Percentiles rank a stretch among this genome's conserved stretches.
Conservation (phyloP, 2,113 vertebrate species). For the Picathartes gymnocephalus region DNA sequence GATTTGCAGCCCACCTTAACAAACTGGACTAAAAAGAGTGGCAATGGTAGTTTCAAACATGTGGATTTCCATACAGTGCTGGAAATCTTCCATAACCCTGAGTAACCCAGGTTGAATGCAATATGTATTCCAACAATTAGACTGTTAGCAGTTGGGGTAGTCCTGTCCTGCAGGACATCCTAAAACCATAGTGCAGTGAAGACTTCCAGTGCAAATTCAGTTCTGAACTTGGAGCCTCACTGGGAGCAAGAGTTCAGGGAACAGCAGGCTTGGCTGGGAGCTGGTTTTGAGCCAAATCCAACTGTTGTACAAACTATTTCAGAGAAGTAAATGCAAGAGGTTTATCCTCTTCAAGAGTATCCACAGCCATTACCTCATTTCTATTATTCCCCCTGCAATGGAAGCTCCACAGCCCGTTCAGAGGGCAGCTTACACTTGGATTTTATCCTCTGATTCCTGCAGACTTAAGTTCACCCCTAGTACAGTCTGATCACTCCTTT, state of each 20-base stretch:
- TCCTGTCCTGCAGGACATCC: neutral
- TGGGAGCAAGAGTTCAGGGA: neutral
- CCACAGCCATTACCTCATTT: neutral
- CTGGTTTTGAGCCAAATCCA: neutral
- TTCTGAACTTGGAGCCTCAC: neutral
- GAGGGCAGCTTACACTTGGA: neutral
- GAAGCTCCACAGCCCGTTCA: neutral
- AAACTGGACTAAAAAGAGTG: neutral
- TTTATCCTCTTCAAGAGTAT: neutral
- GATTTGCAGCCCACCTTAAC: neutral
- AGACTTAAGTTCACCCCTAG: neutral
- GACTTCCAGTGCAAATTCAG: neutral
- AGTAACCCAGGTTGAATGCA: neutral
- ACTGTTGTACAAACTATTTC: neutral
- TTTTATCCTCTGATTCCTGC: neutral
- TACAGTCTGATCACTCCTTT: neutral
- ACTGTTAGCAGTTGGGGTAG: neutral
- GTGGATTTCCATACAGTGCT: neutral
- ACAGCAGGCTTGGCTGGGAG: neutral
- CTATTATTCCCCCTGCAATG: neutral
- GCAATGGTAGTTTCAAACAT: neutral
- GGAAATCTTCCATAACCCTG: neutral
- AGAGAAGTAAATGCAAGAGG: neutral
- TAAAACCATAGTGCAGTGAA: neutral
- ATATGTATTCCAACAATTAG: neutral